Evolutionary conservation across 2,797 vertebrate species (phyloP).

Genomic region (Masticophis lateralis): DNA sequence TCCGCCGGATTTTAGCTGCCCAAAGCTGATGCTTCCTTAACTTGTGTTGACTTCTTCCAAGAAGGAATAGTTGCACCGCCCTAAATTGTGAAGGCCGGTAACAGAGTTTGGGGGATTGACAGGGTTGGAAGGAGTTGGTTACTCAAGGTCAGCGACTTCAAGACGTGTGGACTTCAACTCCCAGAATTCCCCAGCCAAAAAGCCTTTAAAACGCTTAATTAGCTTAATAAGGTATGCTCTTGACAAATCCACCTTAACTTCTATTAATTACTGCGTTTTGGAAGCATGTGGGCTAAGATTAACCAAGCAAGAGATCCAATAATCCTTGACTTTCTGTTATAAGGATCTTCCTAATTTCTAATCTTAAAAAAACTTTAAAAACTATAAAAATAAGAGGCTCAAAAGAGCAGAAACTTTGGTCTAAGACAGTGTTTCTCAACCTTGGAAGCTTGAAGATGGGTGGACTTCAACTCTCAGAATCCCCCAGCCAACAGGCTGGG

Average conservation of each 20-base stretch:
- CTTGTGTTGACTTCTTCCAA: background rate
- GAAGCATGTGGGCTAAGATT: background rate
- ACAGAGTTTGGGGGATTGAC: background rate
- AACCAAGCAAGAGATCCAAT: background rate
- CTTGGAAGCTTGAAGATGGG: too few relatives aligned
- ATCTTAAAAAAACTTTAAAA: background rate
- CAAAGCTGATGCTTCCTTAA: background rate
- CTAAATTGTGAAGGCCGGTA: background rate
- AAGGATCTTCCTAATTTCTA: background rate
- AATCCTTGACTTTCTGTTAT: background rate
- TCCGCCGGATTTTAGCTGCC: background rate
- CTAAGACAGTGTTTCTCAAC: too few relatives aligned
- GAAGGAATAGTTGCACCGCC: background rate
- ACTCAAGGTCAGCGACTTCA: background rate
- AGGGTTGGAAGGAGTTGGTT: background rate
- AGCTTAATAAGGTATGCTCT: background rate
- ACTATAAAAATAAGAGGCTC: background rate
- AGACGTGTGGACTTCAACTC: background rate
- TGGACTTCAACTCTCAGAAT: too few relatives aligned
- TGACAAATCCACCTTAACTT: background rate
- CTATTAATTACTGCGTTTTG: background rate
- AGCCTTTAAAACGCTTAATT: background rate
- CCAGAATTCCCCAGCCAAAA: background rate
- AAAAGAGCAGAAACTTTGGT: background rate
- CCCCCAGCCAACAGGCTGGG: too few relatives aligned